Conservation (phyloP, 2,797 vertebrate species). For the Cossypha dichroa region DNA sequence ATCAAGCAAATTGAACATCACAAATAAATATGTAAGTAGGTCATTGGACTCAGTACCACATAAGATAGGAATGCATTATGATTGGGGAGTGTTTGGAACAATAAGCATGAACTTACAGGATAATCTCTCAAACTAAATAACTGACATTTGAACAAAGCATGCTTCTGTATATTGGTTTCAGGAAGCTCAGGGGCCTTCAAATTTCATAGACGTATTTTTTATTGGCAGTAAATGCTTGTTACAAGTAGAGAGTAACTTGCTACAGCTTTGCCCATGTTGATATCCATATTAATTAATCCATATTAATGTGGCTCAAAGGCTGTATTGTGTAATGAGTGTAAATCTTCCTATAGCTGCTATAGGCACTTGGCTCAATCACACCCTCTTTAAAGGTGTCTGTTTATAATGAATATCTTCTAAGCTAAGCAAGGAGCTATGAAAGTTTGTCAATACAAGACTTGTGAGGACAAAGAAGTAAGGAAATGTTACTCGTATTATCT, state of each 20-base stretch:
- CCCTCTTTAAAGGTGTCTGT: background rate
- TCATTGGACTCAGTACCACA: background rate
- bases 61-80: fast-evolving
- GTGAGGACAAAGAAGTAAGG: background rate
- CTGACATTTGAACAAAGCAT: background rate
- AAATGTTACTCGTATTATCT: background rate
- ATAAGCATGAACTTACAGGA: background rate
- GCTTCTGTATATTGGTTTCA: background rate
- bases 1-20: background rate
- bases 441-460: background rate
- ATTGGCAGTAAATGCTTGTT: background rate
- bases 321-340: background rate
- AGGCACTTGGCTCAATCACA: background rate
- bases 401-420: background rate
- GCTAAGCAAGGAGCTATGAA: background rate
- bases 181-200: background rate
- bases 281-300: background rate
- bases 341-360: background rate
- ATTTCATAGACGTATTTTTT: background rate
- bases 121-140: background rate
- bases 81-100: background rate
- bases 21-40: background rate
- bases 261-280: background rate
- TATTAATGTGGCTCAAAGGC: background rate
- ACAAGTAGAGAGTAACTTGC: background rate